Percentiles rank a stretch among this genome's conserved stretches.
Conservation (phyloP, 2,797 vertebrate genomes). For the Staurois parvus region DNA sequence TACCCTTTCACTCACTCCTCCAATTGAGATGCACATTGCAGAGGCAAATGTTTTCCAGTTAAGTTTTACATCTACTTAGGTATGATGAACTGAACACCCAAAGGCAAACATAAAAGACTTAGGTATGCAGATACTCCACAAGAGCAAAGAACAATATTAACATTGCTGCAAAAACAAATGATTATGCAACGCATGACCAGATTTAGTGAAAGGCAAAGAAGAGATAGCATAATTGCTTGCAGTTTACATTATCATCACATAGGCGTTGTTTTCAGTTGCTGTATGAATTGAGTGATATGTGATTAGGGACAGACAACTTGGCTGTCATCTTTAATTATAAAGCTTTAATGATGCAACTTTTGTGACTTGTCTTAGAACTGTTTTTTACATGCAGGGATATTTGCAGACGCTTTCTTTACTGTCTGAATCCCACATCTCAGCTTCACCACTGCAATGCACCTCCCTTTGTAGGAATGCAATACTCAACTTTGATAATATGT, state of each 20-base stretch:
- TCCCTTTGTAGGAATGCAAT: conserved; percentile 68
- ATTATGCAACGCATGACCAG: conserved; percentile 33
- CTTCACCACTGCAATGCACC: conserved; percentile 63
- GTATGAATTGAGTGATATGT: conserved; percentile 23
- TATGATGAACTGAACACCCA: no score
- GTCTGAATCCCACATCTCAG: background rate
- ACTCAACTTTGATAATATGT: conserved; percentile 71
- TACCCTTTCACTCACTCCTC: no score
- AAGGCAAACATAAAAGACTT: no score
- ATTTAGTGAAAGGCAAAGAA: conserved; percentile 34
- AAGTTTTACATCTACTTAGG: no score
- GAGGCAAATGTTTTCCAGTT: no score
- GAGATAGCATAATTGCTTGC: conserved; percentile 33
- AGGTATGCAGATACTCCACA: background rate
- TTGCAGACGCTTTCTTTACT: background rate
- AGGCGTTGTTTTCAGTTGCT: conserved; percentile 10
- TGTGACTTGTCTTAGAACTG: conserved; percentile 10
- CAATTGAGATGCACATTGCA: no score
- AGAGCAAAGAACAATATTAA: background rate
- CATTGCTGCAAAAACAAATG: conserved; percentile 17
- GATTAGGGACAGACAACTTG: conserved; percentile 39
- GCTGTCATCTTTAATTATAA: conserved; percentile 39
- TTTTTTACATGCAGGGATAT: conserved; percentile 6
- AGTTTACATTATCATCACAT: conserved; percentile 41
- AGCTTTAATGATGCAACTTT: conserved; percentile 31